Conservation (phyloP, 1,140 invertebrate genomes). For the Drosophila subobscura region DNA sequence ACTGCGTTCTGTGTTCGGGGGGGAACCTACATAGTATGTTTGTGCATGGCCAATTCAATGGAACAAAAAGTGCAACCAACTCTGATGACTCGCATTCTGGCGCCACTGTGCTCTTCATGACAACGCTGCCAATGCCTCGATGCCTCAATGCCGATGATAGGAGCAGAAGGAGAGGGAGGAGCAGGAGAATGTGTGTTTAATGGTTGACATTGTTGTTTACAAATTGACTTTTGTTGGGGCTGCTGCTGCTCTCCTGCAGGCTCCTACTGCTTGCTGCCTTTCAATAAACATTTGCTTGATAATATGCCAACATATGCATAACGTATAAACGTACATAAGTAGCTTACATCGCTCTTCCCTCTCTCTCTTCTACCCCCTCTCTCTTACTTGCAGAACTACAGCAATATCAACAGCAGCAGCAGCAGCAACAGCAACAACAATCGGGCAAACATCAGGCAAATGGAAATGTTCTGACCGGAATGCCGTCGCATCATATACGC, state of each 20-base stretch:
- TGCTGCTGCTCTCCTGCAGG: slow-evolving; percentile 9
- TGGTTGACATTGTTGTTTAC: slow-evolving; percentile 69
- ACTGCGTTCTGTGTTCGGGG: too few relatives aligned
- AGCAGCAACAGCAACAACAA: slow-evolving; percentile 64
- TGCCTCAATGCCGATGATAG: slow-evolving; percentile 24
- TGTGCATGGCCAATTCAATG: slow-evolving; percentile 42
- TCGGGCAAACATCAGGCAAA: slow-evolving; percentile 76
- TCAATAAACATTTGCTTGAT: slow-evolving; percentile 66
- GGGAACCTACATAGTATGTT: background rate
- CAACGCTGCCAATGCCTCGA: background rate
- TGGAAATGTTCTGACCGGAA: slow-evolving; percentile 70
- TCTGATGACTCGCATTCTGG: slow-evolving; percentile 28
- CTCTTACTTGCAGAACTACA: slow-evolving; percentile 66
- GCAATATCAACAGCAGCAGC: slow-evolving; percentile 67
- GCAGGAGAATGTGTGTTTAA: slow-evolving; percentile 56
- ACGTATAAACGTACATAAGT: slow-evolving; percentile 62
- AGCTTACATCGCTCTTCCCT: slow-evolving; percentile 50
- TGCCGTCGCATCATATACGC: slow-evolving; percentile 75
- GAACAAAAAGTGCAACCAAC: slow-evolving; percentile 66
- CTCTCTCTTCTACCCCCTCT: background rate
- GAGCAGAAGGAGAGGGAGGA: slow-evolving; percentile 11
- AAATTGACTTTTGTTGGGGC: slow-evolving; percentile 64
- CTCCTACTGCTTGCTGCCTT: too few relatives aligned
- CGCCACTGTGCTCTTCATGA: background rate
- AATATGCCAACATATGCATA: slow-evolving; percentile 76